Conservation (phyloP, 2,113 vertebrate species). For the Engystomops pustulosus region DNA sequence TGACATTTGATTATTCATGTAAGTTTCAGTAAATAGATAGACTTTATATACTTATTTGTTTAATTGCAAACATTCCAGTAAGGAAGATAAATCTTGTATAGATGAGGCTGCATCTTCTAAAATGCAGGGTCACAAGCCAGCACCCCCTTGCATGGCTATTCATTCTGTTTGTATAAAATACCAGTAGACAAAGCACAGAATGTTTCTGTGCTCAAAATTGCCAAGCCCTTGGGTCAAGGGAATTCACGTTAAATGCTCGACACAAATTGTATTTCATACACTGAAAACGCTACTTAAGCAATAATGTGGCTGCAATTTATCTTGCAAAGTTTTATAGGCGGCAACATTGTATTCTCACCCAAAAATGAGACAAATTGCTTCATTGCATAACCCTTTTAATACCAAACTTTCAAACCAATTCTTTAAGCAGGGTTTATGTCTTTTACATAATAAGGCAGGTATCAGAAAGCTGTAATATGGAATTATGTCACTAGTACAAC, state of each 20-base stretch:
- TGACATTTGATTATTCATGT: background rate
- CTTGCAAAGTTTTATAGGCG: slow-evolving; percentile 73
- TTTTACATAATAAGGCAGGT: background rate
- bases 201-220: slow-evolving; percentile 79
- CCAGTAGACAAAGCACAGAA: slow-evolving; percentile 71
- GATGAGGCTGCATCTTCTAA: slow-evolving; percentile 52
- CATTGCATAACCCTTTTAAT: background rate
- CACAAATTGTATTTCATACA: slow-evolving; percentile 84
- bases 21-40: slow-evolving; percentile 22
- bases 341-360: slow-evolving; percentile 38
- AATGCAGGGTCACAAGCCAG: slow-evolving; percentile 50
- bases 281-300: slow-evolving; percentile 90
- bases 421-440: background rate
- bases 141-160: slow-evolving; percentile 38
- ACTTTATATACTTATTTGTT: slow-evolving; percentile 41
- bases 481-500: too few relatives aligned
- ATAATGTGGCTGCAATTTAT: slow-evolving; percentile 91
- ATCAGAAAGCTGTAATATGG: too few relatives aligned
- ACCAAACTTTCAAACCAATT: background rate
- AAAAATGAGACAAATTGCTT: slow-evolving; percentile 23
- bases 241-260: slow-evolving; percentile 72
- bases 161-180: slow-evolving; percentile 58
- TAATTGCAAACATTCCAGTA: slow-evolving; percentile 41
- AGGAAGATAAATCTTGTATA: slow-evolving; percentile 54
- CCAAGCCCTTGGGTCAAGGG: slow-evolving; percentile 87